Evolutionary conservation across 2,113 vertebrate genomes (phyloP).

Genomic region (Bettongia penicillata): DNA sequence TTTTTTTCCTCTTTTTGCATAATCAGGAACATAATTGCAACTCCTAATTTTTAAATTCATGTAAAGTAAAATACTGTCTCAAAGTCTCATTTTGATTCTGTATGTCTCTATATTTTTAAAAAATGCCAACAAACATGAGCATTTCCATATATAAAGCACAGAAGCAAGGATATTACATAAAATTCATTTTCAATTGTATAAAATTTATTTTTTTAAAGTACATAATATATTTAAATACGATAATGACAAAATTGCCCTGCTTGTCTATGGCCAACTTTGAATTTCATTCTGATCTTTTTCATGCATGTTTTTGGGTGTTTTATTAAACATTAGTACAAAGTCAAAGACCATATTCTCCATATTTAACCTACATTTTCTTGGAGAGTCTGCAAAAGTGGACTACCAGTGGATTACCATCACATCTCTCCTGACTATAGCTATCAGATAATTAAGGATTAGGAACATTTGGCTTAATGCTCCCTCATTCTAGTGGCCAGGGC

Average conservation of each 20-base stretch:
- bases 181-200: neutral
- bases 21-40: neutral
- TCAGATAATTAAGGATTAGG: neutral
- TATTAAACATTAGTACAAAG: neutral
- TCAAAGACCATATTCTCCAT: neutral
- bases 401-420: neutral
- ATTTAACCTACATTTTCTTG: neutral
- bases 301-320: too few species aligned
- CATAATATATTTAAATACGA: neutral
- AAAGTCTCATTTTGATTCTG: neutral
- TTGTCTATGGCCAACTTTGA: neutral
- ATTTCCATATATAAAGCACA: neutral
- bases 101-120: neutral
- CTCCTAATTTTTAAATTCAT: neutral
- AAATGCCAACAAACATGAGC: neutral
- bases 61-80: neutral
- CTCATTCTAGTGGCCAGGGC: fast-evolving
- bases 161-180: neutral
- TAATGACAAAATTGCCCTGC: neutral
- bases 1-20: neutral
- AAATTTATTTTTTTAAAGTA: neutral
- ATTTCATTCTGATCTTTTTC: neutral
- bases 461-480: neutral
- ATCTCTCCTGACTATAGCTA: neutral
- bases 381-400: too few species aligned